These are phyloP conservation scores for Carduelis carduelis DNA, from an alignment of 2,797 vertebrate genomes.

Conservation along the genomic window DNA sequence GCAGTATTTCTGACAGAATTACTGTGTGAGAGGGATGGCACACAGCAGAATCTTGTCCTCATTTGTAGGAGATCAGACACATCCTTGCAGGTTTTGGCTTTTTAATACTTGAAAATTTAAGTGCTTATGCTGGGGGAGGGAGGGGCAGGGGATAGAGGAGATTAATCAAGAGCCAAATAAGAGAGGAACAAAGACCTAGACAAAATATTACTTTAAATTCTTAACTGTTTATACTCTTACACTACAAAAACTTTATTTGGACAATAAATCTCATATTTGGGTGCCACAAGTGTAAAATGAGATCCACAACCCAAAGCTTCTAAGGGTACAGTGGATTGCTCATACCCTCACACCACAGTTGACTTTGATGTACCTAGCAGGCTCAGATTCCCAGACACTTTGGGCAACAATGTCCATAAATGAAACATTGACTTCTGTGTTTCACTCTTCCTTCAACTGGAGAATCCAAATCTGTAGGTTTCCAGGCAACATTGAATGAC, in stretches of 20 bases:
- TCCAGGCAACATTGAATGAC: neutral
- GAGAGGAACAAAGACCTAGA: neutral
- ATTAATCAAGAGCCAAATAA: neutral
- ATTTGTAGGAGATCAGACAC: neutral
- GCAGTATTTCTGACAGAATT: neutral
- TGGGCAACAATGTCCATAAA: neutral
- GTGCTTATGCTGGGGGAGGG: neutral
- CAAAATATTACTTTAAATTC: neutral
- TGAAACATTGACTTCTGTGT: neutral
- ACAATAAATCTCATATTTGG: neutral
- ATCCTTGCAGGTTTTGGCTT: neutral
- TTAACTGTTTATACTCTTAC: neutral
- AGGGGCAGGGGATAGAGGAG: fast-evolving
- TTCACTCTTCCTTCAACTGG: neutral
- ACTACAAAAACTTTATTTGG: neutral
- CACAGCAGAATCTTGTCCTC: neutral
- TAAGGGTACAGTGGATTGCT: neutral
- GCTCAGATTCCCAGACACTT: neutral
- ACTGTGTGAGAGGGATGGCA: neutral
- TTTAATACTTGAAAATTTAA: neutral
- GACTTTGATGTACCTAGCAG: neutral
- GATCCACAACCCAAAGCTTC: neutral
- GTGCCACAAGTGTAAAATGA: neutral
- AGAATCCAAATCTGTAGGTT: neutral
- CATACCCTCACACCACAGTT: fast-evolving